Evolutionary conservation across 2,888 invertebrate species (phyloP).

Genomic region (Cepaea hortensis): DNA sequence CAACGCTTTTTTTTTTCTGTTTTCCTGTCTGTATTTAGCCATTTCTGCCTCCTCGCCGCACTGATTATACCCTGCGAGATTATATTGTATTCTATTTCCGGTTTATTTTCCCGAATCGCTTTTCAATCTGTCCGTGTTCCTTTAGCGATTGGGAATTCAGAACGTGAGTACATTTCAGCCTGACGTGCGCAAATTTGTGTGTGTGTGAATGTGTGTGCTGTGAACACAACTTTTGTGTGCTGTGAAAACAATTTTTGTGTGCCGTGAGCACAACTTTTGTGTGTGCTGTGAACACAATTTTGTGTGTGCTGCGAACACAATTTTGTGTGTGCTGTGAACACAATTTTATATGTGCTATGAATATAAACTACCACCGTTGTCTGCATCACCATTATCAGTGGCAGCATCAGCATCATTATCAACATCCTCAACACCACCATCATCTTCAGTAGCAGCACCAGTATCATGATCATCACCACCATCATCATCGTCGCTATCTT

Average conservation of each 20-base stretch:
- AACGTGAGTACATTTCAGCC: not conserved
- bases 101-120: not conserved
- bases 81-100: not conserved
- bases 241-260: not conserved
- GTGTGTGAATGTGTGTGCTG: not conserved
- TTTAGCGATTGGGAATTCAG: not conserved
- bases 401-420: no score
- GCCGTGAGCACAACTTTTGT: not conserved
- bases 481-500: not conserved
- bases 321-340: not conserved
- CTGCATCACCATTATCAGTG: not conserved
- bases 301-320: not conserved
- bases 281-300: not conserved
- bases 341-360: not conserved
- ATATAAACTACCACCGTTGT: not conserved
- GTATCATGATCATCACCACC: not conserved
- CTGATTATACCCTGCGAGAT: not conserved
- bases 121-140: not conserved
- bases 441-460: no score
- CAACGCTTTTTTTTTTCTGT: not conserved
- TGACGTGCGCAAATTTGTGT: not conserved
- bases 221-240: not conserved
- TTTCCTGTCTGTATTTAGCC: not conserved
- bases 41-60: not conserved
- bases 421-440: no score